Base-by-base conservation (phyloP, 2,888 invertebrate species). In the Urechis unicinctus region DNA sequence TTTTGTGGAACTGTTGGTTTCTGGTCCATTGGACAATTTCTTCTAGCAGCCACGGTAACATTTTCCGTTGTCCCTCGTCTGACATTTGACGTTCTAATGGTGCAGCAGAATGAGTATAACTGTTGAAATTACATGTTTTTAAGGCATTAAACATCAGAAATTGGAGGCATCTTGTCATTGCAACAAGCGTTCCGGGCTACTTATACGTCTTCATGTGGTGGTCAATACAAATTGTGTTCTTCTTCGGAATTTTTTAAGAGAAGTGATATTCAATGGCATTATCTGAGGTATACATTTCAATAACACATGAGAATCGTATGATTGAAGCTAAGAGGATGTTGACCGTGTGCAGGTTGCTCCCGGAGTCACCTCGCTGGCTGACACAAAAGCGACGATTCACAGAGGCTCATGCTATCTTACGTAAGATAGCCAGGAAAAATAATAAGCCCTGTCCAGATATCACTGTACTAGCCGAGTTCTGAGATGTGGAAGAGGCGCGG, bases 281-380 rank as follows among this genome's bases (percentile, higher is more conserved):
- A n/a, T n/a, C n/a, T n/a, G n/a, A n/a, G n/a, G n/a, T n/a, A n/a
- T n/a, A n/a, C n/a, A n/a, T n/a, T n/a, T n/a, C n/a, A n/a, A n/a
- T n/a, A n/a, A n/a, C n/a, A n/a, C n/a, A n/a, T n/a, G n/a, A n/a
- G n/a, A n/a, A n/a, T n/a, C n/a, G n/a, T n/a, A n/a, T n/a, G n/a
- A n/a, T n/a, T n/a, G n/a, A n/a, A n/a, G n/a, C n/a, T n/a, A n/a
- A n/a, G n/a, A 36, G 26, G 13, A 9, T 22, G 9, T 24, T 26
- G 28, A 13, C 9, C 9, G 6, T 26, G 9, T 51, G 21, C 17
- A 75, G 75, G 69, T 72, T 68, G 60, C 63, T 74, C 17, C 70
- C 73, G 30, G 75, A 75, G 59, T 72, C 72, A 60, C 71, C 73
- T 5, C 61, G 75, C 6, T 75, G 75, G 75, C 60, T 75, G 41